phyloP scores from a whole-genome alignment of 2,888 invertebrate species.

The Timema podura region DNA sequence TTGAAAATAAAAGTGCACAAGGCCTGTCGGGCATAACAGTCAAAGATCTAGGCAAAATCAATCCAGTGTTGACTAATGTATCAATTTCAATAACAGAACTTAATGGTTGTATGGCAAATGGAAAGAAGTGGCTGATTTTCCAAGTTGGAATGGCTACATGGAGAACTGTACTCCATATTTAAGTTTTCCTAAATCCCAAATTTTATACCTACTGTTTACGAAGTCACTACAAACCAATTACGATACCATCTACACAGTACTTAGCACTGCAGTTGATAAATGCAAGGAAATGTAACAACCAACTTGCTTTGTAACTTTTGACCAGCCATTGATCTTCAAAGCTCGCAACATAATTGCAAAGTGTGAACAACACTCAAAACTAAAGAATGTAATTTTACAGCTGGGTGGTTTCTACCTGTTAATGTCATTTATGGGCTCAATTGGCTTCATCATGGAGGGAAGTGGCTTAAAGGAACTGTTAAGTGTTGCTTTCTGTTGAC shows the following conservation, averaged over 20 bases:
- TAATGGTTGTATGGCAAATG: too few species aligned
- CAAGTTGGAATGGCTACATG: conserved; percentile 3
- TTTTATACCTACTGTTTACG: neutral
- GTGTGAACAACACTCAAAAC: neutral
- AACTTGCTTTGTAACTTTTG: neutral
- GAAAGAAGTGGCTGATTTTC: too few species aligned
- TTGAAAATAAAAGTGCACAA: too few species aligned
- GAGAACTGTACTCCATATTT: neutral
- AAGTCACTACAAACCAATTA: neutral
- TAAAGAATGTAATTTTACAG: neutral
- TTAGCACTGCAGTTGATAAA: neutral
- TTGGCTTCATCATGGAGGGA: neutral
- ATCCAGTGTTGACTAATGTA: too few species aligned
- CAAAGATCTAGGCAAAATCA: too few species aligned
- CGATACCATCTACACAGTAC: neutral
- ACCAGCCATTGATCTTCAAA: neutral
- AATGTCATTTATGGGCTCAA: neutral
- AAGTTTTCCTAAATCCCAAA: neutral
- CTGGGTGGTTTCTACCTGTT: neutral
- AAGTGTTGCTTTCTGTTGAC: neutral
- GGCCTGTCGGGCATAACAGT: too few species aligned
- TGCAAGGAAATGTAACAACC: neutral
- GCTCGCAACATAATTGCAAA: neutral
- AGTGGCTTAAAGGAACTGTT: conserved; percentile 1
- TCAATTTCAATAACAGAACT: too few species aligned